phyloP scores from a whole-genome alignment of 2,797 vertebrate genomes.

The Danionella dracula region DNA sequence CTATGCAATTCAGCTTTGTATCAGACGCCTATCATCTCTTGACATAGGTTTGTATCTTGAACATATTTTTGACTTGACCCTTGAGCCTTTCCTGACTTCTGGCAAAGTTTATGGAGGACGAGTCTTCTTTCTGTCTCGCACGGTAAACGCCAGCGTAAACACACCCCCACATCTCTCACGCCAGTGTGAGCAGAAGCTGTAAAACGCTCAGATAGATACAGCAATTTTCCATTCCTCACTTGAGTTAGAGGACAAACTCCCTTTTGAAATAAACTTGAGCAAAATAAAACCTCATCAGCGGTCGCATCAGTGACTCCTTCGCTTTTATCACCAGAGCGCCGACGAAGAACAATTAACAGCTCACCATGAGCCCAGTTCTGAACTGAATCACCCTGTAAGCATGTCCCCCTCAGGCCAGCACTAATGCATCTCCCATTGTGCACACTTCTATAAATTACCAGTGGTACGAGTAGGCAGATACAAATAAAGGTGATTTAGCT shows the following conservation, averaged over 20 bases:
- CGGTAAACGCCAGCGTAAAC: slow-evolving; percentile 62
- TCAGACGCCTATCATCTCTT: background rate
- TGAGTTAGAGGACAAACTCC: slow-evolving; percentile 67
- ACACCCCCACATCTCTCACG: slow-evolving; percentile 69
- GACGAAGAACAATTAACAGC: slow-evolving; percentile 67
- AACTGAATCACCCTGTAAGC: slow-evolving; percentile 55
- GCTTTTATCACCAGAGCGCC: slow-evolving; percentile 59
- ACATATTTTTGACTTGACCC: slow-evolving; percentile 24
- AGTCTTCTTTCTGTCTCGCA: slow-evolving; percentile 50
- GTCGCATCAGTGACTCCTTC: slow-evolving; percentile 49
- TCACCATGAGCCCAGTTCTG: slow-evolving; percentile 48
- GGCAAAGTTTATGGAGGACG: slow-evolving; percentile 42
- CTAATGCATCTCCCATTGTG: slow-evolving; percentile 63
- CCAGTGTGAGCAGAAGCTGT: slow-evolving; percentile 55
- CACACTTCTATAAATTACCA: slow-evolving; percentile 70
- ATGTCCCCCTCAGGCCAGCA: slow-evolving; percentile 49
- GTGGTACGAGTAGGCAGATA: slow-evolving; percentile 68
- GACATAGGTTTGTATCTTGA: slow-evolving; percentile 12
- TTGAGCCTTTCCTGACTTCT: slow-evolving; percentile 41
- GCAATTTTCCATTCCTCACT: slow-evolving; percentile 64
- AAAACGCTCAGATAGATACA: slow-evolving; percentile 72
- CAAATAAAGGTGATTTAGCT: slow-evolving; percentile 84
- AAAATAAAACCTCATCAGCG: slow-evolving; percentile 60
- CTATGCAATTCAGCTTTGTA: background rate
- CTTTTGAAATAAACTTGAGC: slow-evolving; percentile 62